Evolutionary conservation across 2,888 invertebrate genomes (phyloP).

Genomic region (Hydraecia micacea): DNA sequence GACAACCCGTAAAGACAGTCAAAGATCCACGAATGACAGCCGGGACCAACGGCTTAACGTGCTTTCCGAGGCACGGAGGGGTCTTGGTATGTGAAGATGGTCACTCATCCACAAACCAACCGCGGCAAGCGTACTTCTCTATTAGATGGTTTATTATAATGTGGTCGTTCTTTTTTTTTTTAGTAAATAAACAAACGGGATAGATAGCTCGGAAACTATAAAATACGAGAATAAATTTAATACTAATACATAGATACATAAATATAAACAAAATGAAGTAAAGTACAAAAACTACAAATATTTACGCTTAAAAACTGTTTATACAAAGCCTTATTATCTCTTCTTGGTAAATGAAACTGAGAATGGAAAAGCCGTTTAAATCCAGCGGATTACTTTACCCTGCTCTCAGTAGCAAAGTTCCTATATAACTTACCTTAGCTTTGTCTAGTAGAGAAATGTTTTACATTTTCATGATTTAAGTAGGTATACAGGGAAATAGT

Average conservation of each 20-base stretch:
- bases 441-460: slow-evolving; percentile 31
- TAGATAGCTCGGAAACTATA: not conserved
- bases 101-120: no score
- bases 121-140: no score
- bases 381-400: slow-evolving; percentile 29
- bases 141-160: no score
- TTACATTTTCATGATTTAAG: slow-evolving; percentile 17
- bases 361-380: slow-evolving; percentile 33
- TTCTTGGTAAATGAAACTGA: slow-evolving; percentile 11
- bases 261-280: not conserved
- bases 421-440: slow-evolving; percentile 22
- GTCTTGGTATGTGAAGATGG: no score
- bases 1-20: no score
- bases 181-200: not conserved
- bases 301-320: not conserved
- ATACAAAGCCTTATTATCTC: slow-evolving; percentile 15
- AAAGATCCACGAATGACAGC: no score
- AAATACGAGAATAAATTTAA: not conserved
- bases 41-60: no score
- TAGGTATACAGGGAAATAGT: no score
- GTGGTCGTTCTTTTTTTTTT: no score
- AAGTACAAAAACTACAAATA: not conserved
- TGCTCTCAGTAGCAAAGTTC: slow-evolving; percentile 27
- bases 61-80: no score
- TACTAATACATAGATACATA: no score